Evolutionary conservation across 2,888 invertebrate species (phyloP).

Genomic region (Glaucopsyche alexis): DNA sequence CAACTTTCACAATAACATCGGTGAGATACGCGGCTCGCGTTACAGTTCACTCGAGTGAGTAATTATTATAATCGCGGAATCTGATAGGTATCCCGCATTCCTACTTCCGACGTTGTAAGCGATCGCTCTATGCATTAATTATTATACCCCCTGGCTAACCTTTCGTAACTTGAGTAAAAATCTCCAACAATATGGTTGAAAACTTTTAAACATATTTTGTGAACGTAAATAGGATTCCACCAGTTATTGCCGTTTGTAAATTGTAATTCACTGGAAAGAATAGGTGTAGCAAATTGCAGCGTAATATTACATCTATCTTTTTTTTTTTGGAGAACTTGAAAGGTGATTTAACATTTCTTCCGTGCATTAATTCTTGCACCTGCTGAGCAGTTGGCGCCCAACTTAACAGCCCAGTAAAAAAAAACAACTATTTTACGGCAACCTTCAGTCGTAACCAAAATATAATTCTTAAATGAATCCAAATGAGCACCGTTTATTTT

Average conservation of each 20-base stretch:
- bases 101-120: conserved; percentile 13
- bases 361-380: neutral
- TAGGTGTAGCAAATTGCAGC: too few relatives aligned
- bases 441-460: too few relatives aligned
- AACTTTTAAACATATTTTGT: neutral
- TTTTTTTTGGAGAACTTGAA: too few relatives aligned
- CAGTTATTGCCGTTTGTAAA: too few relatives aligned
- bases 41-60: conserved; percentile 19
- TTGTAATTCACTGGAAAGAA: too few relatives aligned
- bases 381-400: neutral
- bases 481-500: too few relatives aligned
- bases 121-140: neutral
- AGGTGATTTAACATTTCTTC: too few relatives aligned
- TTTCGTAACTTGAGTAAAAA: neutral
- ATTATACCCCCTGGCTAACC: neutral
- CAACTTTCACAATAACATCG: neutral
- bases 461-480: too few relatives aligned
- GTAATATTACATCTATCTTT: too few relatives aligned
- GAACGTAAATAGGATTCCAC: neutral
- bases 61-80: conserved; percentile 23
- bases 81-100: conserved; percentile 24
- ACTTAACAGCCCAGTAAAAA: too few relatives aligned
- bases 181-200: neutral
- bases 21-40: conserved; percentile 7
- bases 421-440: neutral